Evolutionary conservation across 1,140 invertebrate genomes (phyloP), one percentile per base, ranked within the genome.

Genomic region (Octopus bimaculoides): DNA sequence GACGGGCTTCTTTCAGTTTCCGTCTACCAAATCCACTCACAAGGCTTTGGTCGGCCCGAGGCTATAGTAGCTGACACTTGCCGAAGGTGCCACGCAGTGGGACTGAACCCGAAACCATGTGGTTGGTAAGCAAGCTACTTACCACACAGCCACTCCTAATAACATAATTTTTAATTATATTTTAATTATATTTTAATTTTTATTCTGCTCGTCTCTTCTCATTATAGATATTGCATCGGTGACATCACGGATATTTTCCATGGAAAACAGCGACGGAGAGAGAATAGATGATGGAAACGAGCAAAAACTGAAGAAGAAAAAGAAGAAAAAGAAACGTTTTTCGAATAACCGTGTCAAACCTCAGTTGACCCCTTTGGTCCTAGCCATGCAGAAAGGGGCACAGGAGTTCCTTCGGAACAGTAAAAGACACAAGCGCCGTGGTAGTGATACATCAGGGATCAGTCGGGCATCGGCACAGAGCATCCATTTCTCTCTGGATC

Each of bases 151-250:
- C n/a, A n/a, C n/a, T n/a, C n/a, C n/a, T n/a, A n/a, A 41, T 41
- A 41, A 41, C 26, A 41, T 0, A 41, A 41, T 0, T 41, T 41
- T 41, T 41, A 41, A 41, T 41, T 41, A 41, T 41, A 41, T 41
- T 41, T 41, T 41, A 41, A 41, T 41, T 41, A 41, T 41, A 41
- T 41, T 41, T 41, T 41, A 41, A 41, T 41, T 41, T 41, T 41
- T 41, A 41, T 41, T 41, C 26, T 41, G 26, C 26, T 17, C 26
- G 20, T 54, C 53, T 5, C 80, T 66, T 79, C 41, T 75, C 17
- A 52, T 85, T 84, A 20, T 80, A 87, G 86, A 87, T 81, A 81
- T 87, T 54, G 81, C 80, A 26, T 87, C 86, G 8, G 77, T 86
- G 54, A 81, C 81, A 54, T 87, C 85, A 12, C 76, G 84, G 73